Conservation (phyloP, 2,113 vertebrate genomes). For the Felis chaus region DNA sequence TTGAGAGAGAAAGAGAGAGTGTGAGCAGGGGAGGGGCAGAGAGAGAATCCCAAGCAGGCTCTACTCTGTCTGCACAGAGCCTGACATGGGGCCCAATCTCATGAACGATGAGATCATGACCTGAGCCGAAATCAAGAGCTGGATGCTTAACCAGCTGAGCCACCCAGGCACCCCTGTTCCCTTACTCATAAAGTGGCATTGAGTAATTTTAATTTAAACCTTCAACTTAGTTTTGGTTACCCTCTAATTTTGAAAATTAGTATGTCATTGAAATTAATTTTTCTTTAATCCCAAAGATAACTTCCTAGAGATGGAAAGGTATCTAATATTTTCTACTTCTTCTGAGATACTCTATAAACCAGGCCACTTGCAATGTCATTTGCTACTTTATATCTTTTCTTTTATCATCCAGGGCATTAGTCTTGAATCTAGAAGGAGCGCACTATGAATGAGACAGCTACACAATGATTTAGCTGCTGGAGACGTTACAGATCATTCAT, state of each 20-base stretch:
- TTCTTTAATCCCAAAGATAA: not conserved
- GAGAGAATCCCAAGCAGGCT: too few species aligned
- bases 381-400: not conserved
- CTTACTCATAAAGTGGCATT: not conserved
- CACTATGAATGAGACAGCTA: not conserved
- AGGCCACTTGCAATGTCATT: not conserved
- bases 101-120: too few species aligned
- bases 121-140: too few species aligned
- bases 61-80: too few species aligned
- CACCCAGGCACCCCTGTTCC: not conserved
- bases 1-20: too few species aligned
- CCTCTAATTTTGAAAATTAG: constrained; percentile 15
- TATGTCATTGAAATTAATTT: constrained; percentile 15
- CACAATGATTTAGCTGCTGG: not conserved
- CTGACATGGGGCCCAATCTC: too few species aligned
- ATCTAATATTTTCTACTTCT: not conserved
- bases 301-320: not conserved
- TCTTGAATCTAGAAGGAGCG: not conserved
- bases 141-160: too few species aligned
- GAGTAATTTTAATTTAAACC: constrained; percentile 45
- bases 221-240: constrained; percentile 30
- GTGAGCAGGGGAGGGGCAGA: too few species aligned
- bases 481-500: not conserved
- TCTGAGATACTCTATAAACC: not conserved
- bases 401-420: not conserved